phyloP scores from a whole-genome alignment of 2,113 vertebrate genomes.

The Coptodon rendalli region DNA sequence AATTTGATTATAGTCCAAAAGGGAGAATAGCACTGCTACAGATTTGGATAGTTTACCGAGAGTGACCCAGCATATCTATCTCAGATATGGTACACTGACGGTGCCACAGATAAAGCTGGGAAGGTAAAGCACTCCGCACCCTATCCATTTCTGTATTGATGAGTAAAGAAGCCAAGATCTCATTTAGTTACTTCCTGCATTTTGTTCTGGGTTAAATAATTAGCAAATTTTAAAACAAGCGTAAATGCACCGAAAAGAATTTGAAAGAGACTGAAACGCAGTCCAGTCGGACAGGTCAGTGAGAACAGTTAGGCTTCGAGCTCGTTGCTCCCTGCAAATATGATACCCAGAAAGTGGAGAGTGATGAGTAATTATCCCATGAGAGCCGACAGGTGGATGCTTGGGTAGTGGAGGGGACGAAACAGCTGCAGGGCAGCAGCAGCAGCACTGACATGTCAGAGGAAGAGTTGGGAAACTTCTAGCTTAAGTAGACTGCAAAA shows the following conservation, averaged over 20 bases:
- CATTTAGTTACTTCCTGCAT: not conserved
- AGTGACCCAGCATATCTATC: fast-evolving
- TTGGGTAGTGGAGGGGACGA: not conserved
- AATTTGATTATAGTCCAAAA: not conserved
- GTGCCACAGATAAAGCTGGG: not conserved
- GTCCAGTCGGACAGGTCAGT: not conserved
- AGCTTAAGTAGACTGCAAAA: not conserved
- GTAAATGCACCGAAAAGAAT: not conserved
- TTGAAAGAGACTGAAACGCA: not conserved
- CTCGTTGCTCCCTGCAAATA: not conserved
- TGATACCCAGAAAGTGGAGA: not conserved
- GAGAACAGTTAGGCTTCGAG: not conserved
- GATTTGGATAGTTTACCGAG: not conserved
- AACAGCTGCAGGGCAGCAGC: not conserved
- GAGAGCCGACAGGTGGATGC: not conserved
- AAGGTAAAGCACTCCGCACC: not conserved
- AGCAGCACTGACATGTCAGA: not conserved
- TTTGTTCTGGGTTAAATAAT: not conserved
- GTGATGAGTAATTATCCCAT: not conserved
- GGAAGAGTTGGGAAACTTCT: not conserved
- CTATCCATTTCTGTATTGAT: not conserved
- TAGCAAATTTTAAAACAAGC: not conserved
- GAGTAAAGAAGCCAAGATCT: not conserved
- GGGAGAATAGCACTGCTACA: not conserved
- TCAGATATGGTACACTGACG: not conserved